Percentiles rank a stretch among this genome's conserved stretches.
Conservation (phyloP, 2,113 vertebrate genomes). For the Podilymbus podiceps region DNA sequence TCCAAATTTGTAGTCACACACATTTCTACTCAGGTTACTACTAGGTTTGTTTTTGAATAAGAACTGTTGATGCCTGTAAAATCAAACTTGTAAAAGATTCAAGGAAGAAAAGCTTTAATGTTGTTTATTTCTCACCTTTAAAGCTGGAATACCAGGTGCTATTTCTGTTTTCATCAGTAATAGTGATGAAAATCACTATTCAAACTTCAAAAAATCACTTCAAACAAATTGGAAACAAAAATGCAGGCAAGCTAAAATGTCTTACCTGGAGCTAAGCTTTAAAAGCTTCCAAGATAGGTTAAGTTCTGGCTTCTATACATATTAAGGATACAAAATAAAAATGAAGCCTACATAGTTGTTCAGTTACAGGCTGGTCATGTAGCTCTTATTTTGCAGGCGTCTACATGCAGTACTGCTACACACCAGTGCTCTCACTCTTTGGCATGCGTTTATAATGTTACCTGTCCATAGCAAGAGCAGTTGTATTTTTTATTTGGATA, state of each 20-base stretch:
- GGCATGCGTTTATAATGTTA: background rate
- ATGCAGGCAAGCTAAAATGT: background rate
- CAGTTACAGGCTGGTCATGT: background rate
- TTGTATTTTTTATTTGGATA: background rate
- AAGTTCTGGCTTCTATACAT: background rate
- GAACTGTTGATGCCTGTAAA: background rate
- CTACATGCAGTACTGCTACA: background rate
- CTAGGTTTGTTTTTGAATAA: background rate
- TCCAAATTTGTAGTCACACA: background rate
- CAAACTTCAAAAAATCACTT: no score
- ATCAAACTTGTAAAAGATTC: background rate
- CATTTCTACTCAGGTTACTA: background rate
- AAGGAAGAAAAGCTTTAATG: background rate
- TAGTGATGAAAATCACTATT: no score
- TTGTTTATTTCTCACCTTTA: background rate
- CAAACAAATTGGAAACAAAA: background rate
- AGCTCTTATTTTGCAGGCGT: background rate
- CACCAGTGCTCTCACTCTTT: background rate
- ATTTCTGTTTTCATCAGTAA: background rate
- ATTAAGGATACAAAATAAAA: background rate
- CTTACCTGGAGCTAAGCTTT: background rate
- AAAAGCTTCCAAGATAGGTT: background rate
- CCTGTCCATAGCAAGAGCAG: background rate
- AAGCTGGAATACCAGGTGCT: background rate
- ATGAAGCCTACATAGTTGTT: background rate